Evolutionary conservation across 2,113 vertebrate genomes (phyloP).

Genomic region (Poeciliopsis occidentalis): DNA sequence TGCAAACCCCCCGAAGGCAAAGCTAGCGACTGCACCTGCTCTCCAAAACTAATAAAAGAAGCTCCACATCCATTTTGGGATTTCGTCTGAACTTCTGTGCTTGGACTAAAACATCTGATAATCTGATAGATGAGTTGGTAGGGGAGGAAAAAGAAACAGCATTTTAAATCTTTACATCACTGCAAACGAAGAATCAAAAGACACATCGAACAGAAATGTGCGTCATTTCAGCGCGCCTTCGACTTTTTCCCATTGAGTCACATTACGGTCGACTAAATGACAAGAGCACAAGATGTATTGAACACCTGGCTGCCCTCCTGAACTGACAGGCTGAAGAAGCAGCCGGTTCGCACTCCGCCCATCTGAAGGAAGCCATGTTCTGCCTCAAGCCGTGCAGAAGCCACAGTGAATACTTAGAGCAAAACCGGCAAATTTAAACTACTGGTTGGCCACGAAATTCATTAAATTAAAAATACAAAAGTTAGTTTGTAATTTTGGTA

Average conservation of each 20-base stretch:
- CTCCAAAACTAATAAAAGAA: conserved; percentile 71
- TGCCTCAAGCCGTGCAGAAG: neutral
- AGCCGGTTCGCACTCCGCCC: too few species aligned
- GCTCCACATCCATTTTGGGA: conserved; percentile 65
- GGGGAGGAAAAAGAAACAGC: conserved; percentile 34
- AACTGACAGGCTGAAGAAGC: too few species aligned
- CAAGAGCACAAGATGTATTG: too few species aligned
- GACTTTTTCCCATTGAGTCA: too few species aligned
- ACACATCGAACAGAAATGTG: conserved; percentile 5
- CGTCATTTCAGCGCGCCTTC: conserved; percentile 7
- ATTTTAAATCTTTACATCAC: neutral
- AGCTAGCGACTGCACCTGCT: conserved; percentile 52
- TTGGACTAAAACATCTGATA: conserved; percentile 51
- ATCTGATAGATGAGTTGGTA: conserved; percentile 26
- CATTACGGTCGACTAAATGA: neutral
- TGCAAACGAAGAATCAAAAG: neutral
- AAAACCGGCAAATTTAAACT: too few species aligned
- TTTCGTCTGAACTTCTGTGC: conserved; percentile 53
- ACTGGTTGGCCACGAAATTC: too few species aligned
- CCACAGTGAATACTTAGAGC: neutral
- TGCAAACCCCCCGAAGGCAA: conserved; percentile 68
- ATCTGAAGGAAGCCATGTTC: neutral
- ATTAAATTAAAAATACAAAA: too few species aligned
- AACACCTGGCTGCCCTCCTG: too few species aligned
- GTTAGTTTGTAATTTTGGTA: too few species aligned